phyloP scores from a whole-genome alignment of 2,113 vertebrate genomes.

The Anolis carolinensis region DNA sequence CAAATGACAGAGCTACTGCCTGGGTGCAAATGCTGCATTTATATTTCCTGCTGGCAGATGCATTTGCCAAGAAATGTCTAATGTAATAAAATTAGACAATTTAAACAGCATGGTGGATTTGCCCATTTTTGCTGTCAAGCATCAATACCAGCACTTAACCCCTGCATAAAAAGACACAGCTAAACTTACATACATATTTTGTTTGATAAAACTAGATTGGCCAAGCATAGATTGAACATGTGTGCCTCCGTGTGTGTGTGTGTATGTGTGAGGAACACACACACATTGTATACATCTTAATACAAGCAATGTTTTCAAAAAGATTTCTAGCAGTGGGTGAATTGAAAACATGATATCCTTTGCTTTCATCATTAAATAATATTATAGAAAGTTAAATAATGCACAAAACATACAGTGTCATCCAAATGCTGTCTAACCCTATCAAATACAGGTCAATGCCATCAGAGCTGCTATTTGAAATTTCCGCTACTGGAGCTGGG shows the following conservation, averaged over 20 bases:
- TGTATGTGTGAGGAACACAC: too few relatives aligned
- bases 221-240: constrained; percentile 53
- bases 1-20: constrained; percentile 66
- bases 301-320: constrained; percentile 50
- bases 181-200: constrained; percentile 54
- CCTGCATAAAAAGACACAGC: constrained; percentile 67
- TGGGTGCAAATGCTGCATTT: constrained; percentile 71
- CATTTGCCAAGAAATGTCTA: constrained; percentile 80
- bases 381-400: constrained; percentile 78
- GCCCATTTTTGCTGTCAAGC: constrained; percentile 77
- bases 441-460: constrained; percentile 89
- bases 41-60: constrained; percentile 78
- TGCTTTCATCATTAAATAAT: constrained; percentile 73
- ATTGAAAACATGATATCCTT: constrained; percentile 67
- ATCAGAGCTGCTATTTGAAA: constrained; percentile 82
- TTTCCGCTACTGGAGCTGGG: constrained; percentile 82
- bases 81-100: constrained; percentile 85
- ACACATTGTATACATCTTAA: constrained; percentile 36
- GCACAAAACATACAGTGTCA: constrained; percentile 77
- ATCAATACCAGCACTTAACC: constrained; percentile 77
- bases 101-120: constrained; percentile 80
- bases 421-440: constrained; percentile 82
- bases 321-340: constrained; percentile 64
- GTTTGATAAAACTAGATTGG: constrained; percentile 45
- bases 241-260: not conserved